phyloP scores from a whole-genome alignment of 2,797 vertebrate species.

The Anguilla anguilla region DNA sequence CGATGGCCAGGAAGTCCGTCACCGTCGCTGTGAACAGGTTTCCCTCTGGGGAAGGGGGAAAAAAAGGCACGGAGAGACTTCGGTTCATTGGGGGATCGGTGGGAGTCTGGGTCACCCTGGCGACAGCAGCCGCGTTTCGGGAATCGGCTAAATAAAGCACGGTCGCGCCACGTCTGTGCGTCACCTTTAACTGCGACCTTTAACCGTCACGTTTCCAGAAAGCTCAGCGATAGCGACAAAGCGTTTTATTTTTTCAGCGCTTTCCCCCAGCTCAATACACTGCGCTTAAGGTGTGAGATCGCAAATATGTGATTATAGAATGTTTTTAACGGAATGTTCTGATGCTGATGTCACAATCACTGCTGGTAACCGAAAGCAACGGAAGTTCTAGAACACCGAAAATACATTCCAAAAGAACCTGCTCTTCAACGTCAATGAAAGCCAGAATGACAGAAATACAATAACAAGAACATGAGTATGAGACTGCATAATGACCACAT shows the following conservation, averaged over 20 bases:
- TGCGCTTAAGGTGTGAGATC: too few species aligned
- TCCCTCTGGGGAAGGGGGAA: conserved; percentile 73
- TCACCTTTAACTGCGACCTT: background rate
- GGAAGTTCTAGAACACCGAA: too few species aligned
- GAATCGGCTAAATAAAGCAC: background rate
- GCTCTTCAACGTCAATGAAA: too few species aligned
- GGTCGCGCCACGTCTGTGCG: background rate
- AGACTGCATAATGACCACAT: too few species aligned
- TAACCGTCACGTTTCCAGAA: background rate
- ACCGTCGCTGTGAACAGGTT: conserved; percentile 95
- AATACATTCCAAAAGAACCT: too few species aligned
- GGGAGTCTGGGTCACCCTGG: conserved; percentile 17
- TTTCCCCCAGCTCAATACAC: background rate
- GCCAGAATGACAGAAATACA: too few species aligned
- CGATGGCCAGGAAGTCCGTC: conserved; percentile 95
- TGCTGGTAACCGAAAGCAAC: too few species aligned
- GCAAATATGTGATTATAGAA: too few species aligned
- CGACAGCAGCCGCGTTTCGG: background rate
- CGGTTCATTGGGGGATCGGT: conserved; percentile 27
- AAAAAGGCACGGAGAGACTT: background rate
- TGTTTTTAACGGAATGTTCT: too few species aligned
- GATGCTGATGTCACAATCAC: too few species aligned
- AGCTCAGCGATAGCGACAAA: background rate
- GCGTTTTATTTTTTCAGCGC: background rate
- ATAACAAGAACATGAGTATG: too few species aligned